Evolutionary conservation across 92 coral and sea anemone genomes (phyloP).

Genomic region (Porites evermanni): DNA sequence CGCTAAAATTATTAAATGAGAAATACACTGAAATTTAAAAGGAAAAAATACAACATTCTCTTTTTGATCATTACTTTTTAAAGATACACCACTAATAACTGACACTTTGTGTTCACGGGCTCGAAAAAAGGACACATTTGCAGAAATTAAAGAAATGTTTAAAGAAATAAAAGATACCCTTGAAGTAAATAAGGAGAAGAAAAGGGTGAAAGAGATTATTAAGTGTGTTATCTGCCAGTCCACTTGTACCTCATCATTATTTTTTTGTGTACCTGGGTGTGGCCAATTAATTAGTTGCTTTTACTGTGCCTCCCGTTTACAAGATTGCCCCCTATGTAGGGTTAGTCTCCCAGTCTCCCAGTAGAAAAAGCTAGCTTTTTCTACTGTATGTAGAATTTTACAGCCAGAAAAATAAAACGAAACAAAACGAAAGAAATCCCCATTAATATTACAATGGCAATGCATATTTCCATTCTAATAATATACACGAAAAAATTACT

Average conservation of each 20-base stretch:
- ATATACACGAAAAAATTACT: too few species aligned
- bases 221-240: constrained; percentile 40
- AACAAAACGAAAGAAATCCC: too few species aligned
- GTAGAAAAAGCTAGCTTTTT: too few species aligned
- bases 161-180: constrained; percentile 11
- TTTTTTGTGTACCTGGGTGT: constrained; percentile 52
- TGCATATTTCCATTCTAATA: too few species aligned
- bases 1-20: neutral
- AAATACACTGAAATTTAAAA: neutral
- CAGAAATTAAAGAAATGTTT: constrained; percentile 32
- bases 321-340: constrained; percentile 35
- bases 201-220: constrained; percentile 4
- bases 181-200: constrained; percentile 5
- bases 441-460: too few species aligned
- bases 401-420: too few species aligned
- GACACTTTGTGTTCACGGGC: constrained; percentile 1
- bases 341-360: constrained; percentile 28
- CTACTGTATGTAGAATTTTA: too few species aligned
- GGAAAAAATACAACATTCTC: neutral
- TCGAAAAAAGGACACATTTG: neutral
- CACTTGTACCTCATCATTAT: constrained; percentile 36
- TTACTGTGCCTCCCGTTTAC: constrained; percentile 28
- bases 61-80: neutral
- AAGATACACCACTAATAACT: neutral
- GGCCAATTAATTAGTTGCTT: constrained; percentile 53